phyloP scores from a whole-genome alignment of 1,140 invertebrate genomes.

The Harpegnathos saltator region DNA sequence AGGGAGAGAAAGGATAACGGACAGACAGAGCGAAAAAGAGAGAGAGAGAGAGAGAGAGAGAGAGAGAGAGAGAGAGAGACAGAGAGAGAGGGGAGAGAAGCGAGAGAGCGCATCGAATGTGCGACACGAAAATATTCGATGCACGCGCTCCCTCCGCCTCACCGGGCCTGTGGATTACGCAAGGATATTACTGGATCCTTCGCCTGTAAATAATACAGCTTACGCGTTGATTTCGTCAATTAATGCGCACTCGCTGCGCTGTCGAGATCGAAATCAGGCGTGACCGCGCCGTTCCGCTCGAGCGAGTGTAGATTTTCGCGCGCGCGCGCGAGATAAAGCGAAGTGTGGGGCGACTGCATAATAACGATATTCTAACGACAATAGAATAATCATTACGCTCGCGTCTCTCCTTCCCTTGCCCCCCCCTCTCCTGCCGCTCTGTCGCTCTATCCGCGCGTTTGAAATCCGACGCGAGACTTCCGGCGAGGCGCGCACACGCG shows the following conservation, averaged over 20 bases:
- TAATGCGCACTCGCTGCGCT: neutral
- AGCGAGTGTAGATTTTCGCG: neutral
- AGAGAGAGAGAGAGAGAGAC: slow-evolving; percentile 3
- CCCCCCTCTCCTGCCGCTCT: too few species aligned
- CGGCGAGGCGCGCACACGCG: neutral
- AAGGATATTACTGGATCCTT: too few species aligned
- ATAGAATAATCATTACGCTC: neutral
- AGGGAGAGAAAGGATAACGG: slow-evolving; percentile 20
- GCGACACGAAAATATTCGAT: slow-evolving; percentile 19
- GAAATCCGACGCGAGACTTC: neutral
- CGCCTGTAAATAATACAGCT: too few species aligned
- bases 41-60: slow-evolving; percentile 43
- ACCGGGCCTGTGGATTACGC: too few species aligned
- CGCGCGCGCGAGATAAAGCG: neutral
- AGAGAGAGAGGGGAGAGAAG: too few species aligned
- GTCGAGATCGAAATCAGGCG: neutral
- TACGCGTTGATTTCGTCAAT: neutral
- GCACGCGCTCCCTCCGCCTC: neutral
- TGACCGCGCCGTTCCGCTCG: neutral
- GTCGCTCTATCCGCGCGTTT: too few species aligned
- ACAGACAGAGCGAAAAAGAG: slow-evolving; percentile 46
- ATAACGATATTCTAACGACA: neutral
- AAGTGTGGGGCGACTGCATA: too few species aligned
- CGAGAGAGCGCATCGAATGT: neutral
- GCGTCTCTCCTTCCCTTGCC: neutral